Percentiles rank a stretch among this genome's conserved stretches.
phyloP scores from a whole-genome alignment of 2,888 invertebrate species.

The Troides aeacus region DNA sequence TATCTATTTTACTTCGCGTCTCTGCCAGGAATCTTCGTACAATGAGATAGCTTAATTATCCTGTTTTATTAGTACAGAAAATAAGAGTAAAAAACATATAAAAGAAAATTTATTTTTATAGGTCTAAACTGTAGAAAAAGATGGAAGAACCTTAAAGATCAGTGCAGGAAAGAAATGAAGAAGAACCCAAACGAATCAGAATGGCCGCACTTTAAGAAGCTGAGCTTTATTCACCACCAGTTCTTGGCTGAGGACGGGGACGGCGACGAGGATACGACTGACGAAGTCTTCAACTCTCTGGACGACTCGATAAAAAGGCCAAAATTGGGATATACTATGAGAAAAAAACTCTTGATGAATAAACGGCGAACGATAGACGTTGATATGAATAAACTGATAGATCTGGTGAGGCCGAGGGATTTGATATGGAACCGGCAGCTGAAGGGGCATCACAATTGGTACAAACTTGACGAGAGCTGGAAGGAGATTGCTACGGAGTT shows the following conservation, averaged over 20 bases:
- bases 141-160: slow-evolving; percentile 77
- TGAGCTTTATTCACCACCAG: slow-evolving; percentile 70
- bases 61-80: neutral
- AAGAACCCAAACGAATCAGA: slow-evolving; percentile 65
- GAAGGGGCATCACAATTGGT: slow-evolving; percentile 75
- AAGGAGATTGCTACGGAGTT: slow-evolving; percentile 70
- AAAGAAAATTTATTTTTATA: slow-evolving; percentile 39
- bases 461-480: slow-evolving; percentile 73
- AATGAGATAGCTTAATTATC: too few species aligned
- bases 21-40: too few species aligned
- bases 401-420: slow-evolving; percentile 61
- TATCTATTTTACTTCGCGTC: too few species aligned
- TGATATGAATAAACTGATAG: slow-evolving; percentile 69
- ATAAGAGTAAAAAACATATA: neutral
- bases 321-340: slow-evolving; percentile 70
- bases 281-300: slow-evolving; percentile 62
- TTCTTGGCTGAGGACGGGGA: slow-evolving; percentile 70
- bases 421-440: slow-evolving; percentile 73
- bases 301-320: slow-evolving; percentile 70
- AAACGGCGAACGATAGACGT: slow-evolving; percentile 69
- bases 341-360: slow-evolving; percentile 69
- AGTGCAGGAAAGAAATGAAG: slow-evolving; percentile 75
- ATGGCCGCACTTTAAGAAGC: slow-evolving; percentile 70
- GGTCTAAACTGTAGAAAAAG: slow-evolving; percentile 70
- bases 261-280: slow-evolving; percentile 62